These are phyloP conservation scores for Antechinus flavipes DNA, from an alignment of 2,113 vertebrate genomes.

Conservation along the genomic window DNA sequence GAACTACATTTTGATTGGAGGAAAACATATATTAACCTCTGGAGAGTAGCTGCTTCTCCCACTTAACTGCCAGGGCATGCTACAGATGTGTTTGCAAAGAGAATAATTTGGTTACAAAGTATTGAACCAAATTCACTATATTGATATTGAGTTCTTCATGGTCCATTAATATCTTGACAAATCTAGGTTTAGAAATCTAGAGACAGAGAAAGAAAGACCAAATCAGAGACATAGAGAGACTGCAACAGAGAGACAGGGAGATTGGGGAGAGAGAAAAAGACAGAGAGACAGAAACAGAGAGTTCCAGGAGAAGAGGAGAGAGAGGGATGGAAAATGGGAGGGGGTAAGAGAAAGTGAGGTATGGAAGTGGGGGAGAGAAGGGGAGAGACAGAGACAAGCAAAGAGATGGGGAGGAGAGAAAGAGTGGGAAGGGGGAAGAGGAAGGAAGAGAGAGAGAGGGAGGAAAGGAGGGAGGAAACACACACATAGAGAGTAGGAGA, in stretches of 20 bases:
- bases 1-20: constrained; percentile 69
- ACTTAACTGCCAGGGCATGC: constrained; percentile 59
- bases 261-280: neutral
- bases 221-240: neutral
- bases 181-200: neutral
- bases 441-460: too few relatives aligned
- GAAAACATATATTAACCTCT: constrained; percentile 57
- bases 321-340: too few relatives aligned
- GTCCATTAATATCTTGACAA: constrained; percentile 46
- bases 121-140: constrained; percentile 64
- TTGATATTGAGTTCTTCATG: constrained; percentile 65
- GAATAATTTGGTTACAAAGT: constrained; percentile 73
- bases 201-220: neutral
- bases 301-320: too few relatives aligned
- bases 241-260: neutral
- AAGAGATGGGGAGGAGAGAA: neutral
- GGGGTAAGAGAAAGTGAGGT: neutral
- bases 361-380: too few relatives aligned
- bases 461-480: too few relatives aligned
- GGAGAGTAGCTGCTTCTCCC: constrained; percentile 65
- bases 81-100: constrained; percentile 68
- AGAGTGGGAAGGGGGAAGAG: too few relatives aligned
- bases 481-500: too few relatives aligned
- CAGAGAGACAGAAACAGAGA: neutral
- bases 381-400: too few relatives aligned